These are phyloP conservation scores for Drosophila pachea DNA, from an alignment of 1,140 invertebrate genomes.

Conservation along the genomic window DNA sequence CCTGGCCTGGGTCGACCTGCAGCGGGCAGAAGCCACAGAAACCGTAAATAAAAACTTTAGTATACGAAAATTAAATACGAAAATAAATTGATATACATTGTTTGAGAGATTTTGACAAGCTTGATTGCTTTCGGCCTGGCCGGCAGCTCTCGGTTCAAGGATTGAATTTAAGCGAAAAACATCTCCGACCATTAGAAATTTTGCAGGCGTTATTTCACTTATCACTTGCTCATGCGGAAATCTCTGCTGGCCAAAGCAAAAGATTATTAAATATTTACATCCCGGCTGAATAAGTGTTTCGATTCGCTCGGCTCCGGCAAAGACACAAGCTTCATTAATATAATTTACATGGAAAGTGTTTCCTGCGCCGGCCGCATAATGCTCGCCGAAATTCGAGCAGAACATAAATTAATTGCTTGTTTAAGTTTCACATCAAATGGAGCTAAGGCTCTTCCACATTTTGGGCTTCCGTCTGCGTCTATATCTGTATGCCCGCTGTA, in stretches of 20 bases:
- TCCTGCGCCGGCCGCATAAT: slow-evolving; percentile 11
- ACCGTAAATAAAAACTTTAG: slow-evolving; percentile 17
- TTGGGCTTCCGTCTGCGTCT: no score
- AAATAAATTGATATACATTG: slow-evolving; percentile 34
- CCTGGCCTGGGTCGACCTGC: neutral
- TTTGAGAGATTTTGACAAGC: slow-evolving; percentile 27
- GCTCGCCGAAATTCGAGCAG: neutral
- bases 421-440: slow-evolving; percentile 53
- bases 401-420: slow-evolving; percentile 56
- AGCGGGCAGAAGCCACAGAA: neutral
- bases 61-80: slow-evolving; percentile 25
- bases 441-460: no score
- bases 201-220: neutral
- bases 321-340: slow-evolving; percentile 6
- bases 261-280: no score
- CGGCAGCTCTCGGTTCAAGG: neutral
- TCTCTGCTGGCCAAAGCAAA: no score
- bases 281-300: neutral
- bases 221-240: no score
- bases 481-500: slow-evolving; percentile 35
- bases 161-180: slow-evolving; percentile 5
- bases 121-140: slow-evolving; percentile 34
- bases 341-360: slow-evolving; percentile 17
- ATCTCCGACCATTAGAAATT: neutral
- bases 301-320: neutral